Percentiles rank a stretch among this genome's conserved stretches.
phyloP scores from a whole-genome alignment of 2,797 vertebrate species.

The Setipinna tenuifilis region DNA sequence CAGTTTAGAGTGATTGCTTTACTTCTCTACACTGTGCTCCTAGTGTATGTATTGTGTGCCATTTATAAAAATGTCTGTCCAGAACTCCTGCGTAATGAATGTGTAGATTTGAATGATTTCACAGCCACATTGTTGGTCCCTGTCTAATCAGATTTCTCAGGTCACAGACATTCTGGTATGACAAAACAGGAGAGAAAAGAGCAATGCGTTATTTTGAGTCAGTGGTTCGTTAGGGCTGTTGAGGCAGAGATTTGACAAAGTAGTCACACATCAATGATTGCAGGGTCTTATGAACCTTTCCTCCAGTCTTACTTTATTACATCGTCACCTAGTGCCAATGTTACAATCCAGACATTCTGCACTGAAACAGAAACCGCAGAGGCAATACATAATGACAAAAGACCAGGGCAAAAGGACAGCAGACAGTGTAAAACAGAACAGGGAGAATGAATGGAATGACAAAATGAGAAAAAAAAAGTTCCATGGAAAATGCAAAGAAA shows the following conservation, averaged over 20 bases:
- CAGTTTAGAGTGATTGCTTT: too few relatives aligned
- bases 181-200: too few relatives aligned
- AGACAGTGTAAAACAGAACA: constrained; percentile 11
- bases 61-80: too few relatives aligned
- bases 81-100: not conserved
- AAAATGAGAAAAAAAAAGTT: not conserved
- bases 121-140: not conserved
- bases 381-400: not conserved
- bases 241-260: too few relatives aligned
- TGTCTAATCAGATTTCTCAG: not conserved
- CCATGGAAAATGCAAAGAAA: constrained; percentile 14
- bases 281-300: constrained; percentile 14
- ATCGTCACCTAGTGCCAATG: constrained; percentile 20
- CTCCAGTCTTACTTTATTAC: constrained; percentile 24
- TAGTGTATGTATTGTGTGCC: too few relatives aligned
- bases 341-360: not conserved
- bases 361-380: not conserved
- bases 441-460: constrained; percentile 1
- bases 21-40: too few relatives aligned
- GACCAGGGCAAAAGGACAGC: not conserved
- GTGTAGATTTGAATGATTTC: not conserved
- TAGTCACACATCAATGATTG: not conserved
- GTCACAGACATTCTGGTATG: not conserved
- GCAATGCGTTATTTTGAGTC: too few relatives aligned
- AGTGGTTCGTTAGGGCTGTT: too few relatives aligned